A percentile compares a stretch with the other conserved stretches of the same genome.
These are phyloP conservation scores for Hipposideros armiger DNA, from an alignment of 2,113 vertebrate species.

Conservation along the genomic window DNA sequence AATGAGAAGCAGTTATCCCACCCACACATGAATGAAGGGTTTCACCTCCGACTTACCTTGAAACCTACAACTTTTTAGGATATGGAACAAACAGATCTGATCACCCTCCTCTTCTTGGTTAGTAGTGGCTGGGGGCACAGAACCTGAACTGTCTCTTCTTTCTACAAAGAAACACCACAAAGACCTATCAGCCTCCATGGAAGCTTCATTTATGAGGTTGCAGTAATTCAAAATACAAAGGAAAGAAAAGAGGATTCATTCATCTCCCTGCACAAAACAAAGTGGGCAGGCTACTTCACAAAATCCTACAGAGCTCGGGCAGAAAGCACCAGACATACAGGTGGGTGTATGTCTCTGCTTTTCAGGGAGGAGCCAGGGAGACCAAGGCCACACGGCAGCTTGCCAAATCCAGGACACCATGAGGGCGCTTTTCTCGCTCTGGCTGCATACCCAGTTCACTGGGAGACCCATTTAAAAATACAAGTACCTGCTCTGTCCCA, in stretches of 20 bases:
- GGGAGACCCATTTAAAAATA: not conserved
- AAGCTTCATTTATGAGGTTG: not conserved
- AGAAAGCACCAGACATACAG: not conserved
- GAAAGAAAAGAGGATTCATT: not conserved
- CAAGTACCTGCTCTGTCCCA: not conserved
- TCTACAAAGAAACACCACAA: conserved; percentile 78
- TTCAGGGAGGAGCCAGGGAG: not conserved
- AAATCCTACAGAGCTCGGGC: not conserved
- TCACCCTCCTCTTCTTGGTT: conserved; percentile 86
- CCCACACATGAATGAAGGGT: not conserved
- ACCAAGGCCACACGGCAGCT: not conserved
- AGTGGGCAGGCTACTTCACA: not conserved
- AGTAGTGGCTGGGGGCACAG: conserved; percentile 24
- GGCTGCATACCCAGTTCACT: not conserved
- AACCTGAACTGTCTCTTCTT: conserved; percentile 74
- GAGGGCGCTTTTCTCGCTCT: not conserved
- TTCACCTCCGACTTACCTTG: conserved; percentile 89
- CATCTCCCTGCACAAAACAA: not conserved
- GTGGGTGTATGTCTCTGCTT: not conserved
- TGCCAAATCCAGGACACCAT: not conserved
- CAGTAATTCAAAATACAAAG: not conserved
- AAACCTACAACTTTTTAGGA: conserved; percentile 91
- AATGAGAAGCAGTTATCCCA: not conserved
- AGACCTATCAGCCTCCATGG: not conserved
- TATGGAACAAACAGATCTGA: conserved; percentile 94